phyloP scores from a whole-genome alignment of 2,113 vertebrate genomes.

The Daubentonia madagascariensis region DNA sequence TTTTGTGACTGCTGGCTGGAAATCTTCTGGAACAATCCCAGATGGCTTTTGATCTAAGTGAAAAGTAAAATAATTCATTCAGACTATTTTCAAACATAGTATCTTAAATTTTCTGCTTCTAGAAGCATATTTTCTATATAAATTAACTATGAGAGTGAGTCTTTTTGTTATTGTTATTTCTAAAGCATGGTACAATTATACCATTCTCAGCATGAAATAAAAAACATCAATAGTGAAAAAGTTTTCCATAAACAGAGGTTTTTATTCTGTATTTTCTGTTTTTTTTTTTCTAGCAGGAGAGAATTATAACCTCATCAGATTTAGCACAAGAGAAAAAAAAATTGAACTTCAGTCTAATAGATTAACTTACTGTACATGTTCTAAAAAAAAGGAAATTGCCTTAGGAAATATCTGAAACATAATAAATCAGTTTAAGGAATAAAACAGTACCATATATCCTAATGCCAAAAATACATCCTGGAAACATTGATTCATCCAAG shows the following conservation, averaged over 20 bases:
- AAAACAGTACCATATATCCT: slow-evolving; percentile 70
- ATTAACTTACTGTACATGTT: slow-evolving; percentile 74
- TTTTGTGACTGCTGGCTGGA: background rate
- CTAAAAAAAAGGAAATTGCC: slow-evolving; percentile 76
- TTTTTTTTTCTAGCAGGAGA: slow-evolving; percentile 58
- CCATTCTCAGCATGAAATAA: background rate
- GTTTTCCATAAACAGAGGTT: background rate
- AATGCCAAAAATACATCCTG: slow-evolving; percentile 73
- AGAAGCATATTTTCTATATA: background rate
- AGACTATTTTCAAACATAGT: slow-evolving; percentile 35
- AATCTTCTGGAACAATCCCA: background rate
- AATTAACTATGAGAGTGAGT: background rate
- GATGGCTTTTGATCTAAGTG: background rate
- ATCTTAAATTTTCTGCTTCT: background rate
- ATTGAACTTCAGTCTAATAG: slow-evolving; percentile 67
- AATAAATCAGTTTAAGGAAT: slow-evolving; percentile 80
- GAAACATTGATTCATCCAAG: slow-evolving; percentile 70
- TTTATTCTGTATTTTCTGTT: slow-evolving; percentile 51
- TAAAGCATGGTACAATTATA: background rate
- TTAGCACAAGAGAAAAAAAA: slow-evolving; percentile 72
- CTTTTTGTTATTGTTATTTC: background rate
- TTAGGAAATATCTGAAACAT: slow-evolving; percentile 79
- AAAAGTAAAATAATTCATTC: slow-evolving; percentile 11
- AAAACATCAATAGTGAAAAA: background rate
- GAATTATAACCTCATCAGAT: slow-evolving; percentile 70